Conservation (phyloP, 2,113 vertebrate genomes). For the Tupaia tana region DNA sequence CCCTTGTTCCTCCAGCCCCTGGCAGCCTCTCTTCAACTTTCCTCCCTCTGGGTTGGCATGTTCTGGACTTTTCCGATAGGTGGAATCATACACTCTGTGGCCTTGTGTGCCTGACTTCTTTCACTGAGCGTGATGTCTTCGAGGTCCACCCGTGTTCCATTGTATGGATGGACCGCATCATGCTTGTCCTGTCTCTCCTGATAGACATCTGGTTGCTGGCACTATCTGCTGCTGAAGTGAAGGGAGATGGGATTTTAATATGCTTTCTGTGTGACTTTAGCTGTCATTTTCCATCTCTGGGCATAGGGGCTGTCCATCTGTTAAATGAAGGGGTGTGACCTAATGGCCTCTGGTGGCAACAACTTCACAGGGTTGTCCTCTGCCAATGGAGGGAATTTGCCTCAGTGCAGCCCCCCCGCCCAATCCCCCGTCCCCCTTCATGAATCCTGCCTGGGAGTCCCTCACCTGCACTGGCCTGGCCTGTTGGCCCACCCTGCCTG, state of each 20-base stretch:
- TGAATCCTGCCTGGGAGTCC: too few relatives aligned
- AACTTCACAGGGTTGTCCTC: neutral
- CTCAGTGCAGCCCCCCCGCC: neutral
- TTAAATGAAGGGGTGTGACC: too few relatives aligned
- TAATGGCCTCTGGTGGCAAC: fast-evolving
- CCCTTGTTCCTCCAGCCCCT: too few relatives aligned
- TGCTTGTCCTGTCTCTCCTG: neutral
- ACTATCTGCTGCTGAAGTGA: fast-evolving
- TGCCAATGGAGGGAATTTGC: too few relatives aligned
- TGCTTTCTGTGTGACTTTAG: fast-evolving
- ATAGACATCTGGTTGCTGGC: fast-evolving
- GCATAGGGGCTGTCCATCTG: neutral
- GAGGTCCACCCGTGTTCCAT: fast-evolving
- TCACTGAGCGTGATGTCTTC: neutral
- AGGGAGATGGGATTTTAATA: fast-evolving
- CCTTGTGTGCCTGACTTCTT: too few relatives aligned
- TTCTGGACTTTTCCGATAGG: too few relatives aligned
- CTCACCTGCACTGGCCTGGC: too few relatives aligned
- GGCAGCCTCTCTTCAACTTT: too few relatives aligned
- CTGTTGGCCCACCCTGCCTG: neutral
- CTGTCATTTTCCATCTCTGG: neutral
- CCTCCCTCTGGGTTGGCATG: too few relatives aligned
- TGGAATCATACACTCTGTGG: too few relatives aligned
- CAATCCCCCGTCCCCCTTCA: fast-evolving
- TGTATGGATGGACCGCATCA: fast-evolving